phyloP scores from a whole-genome alignment of 2,797 vertebrate species.

The Darevskia mixta region DNA sequence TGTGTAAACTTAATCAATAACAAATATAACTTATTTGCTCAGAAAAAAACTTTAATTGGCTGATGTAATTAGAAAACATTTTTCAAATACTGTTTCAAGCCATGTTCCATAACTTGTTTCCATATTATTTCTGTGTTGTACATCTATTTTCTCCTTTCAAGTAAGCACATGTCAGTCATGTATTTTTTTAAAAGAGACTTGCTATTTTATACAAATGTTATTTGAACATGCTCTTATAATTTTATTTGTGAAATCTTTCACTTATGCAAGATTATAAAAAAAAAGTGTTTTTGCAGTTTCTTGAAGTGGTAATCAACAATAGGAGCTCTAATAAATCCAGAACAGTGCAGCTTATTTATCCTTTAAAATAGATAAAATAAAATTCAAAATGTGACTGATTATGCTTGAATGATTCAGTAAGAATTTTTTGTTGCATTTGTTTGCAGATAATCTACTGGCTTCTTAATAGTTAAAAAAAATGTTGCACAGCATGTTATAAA shows the following conservation, averaged over 20 bases:
- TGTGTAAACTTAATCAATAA: not conserved
- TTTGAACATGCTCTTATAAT: not conserved
- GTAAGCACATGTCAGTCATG: not conserved
- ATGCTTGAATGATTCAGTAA: not conserved
- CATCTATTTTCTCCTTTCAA: not conserved
- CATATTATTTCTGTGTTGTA: not conserved
- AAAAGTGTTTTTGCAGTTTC: not conserved
- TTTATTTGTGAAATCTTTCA: not conserved
- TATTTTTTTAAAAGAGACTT: not conserved
- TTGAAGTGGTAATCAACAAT: not conserved
- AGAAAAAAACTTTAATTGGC: not conserved
- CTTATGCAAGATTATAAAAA: not conserved
- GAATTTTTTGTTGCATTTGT: not conserved
- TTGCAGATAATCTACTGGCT: not conserved
- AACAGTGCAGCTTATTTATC: not conserved
- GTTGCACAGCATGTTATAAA: conserved; percentile 30
- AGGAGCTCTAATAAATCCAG: not conserved
- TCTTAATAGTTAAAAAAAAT: not conserved
- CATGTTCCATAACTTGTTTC: not conserved
- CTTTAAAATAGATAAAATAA: not conserved
- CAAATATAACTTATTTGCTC: not conserved
- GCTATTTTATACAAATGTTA: not conserved
- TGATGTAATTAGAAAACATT: not conserved
- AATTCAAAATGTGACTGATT: not conserved
- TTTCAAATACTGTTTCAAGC: not conserved